These are phyloP conservation scores for Araneus ventricosus DNA, from an alignment of 1,140 invertebrate genomes.

Conservation along the genomic window DNA sequence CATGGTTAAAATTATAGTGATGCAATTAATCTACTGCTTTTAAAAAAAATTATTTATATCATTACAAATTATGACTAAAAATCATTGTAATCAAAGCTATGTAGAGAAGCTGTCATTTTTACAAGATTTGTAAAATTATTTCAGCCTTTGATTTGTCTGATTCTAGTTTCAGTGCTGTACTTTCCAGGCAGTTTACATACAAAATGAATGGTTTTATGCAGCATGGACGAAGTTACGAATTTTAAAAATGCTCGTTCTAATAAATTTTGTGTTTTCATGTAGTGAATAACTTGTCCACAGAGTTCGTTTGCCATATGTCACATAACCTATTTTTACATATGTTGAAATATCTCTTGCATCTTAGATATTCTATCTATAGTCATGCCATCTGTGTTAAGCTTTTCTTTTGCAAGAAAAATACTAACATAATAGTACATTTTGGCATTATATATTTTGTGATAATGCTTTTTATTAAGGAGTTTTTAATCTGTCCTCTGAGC, in stretches of 20 bases:
- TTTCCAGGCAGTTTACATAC: neutral
- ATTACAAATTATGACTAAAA: neutral
- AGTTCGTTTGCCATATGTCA: constrained; percentile 48
- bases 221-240: neutral
- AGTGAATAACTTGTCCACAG: constrained; percentile 41
- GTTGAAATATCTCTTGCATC: constrained; percentile 28
- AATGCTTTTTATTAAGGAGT: constrained; percentile 63
- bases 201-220: neutral
- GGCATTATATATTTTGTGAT: constrained; percentile 74
- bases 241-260: neutral
- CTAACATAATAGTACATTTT: constrained; percentile 34
- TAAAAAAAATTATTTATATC: neutral
- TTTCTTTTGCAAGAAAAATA: constrained; percentile 44
- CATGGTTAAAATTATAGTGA: neutral
- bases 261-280: neutral
- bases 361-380: constrained; percentile 39
- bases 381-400: constrained; percentile 30
- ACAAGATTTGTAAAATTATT: neutral
- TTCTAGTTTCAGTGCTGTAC: neutral
- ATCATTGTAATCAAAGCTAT: neutral
- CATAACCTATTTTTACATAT: constrained; percentile 62
- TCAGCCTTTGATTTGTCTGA: neutral
- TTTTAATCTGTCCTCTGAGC: constrained; percentile 49
- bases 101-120: neutral
- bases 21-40: constrained; percentile 6